A percentile compares a stretch with the other conserved stretches of the same genome.
Conservation (phyloP, 2,888 invertebrate genomes). For the Stegophylla sp. region DNA sequence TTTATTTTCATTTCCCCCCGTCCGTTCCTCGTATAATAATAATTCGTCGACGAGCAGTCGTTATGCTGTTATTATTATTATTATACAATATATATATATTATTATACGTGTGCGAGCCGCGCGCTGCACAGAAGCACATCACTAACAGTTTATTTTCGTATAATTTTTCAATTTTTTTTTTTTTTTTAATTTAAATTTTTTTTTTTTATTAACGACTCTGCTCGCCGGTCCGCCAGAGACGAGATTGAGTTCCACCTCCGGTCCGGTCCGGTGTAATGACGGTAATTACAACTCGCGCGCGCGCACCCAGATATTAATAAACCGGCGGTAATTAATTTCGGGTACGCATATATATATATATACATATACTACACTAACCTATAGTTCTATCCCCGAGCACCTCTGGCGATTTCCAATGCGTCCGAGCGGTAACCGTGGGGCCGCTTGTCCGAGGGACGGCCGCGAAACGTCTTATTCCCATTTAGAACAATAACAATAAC, state of each 20-base stretch:
- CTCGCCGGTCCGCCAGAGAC: neutral
- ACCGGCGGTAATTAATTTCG: constrained; percentile 49
- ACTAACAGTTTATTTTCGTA: constrained; percentile 14
- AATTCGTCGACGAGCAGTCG: too few species aligned
- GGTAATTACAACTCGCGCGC: constrained; percentile 28
- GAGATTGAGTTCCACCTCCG: constrained; percentile 34
- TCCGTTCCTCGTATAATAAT: too few species aligned
- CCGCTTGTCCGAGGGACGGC: neutral
- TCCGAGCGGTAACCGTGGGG: neutral
- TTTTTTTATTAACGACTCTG: constrained; percentile 15
- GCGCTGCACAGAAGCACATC: constrained; percentile 15
- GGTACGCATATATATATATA: neutral
- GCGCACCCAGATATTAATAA: neutral
- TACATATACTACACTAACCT: neutral
- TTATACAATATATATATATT: too few species aligned
- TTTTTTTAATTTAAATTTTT: neutral
- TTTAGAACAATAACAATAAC: too few species aligned
- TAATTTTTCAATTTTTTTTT: constrained; percentile 12
- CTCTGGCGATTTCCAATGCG: constrained; percentile 12
- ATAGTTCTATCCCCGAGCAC: too few species aligned
- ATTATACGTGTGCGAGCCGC: too few species aligned
- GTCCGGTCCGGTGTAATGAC: constrained; percentile 21
- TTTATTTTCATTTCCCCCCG: neutral
- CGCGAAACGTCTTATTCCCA: neutral
- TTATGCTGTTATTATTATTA: too few species aligned